phyloP scores from a whole-genome alignment of 2,888 invertebrate genomes.

The Lamellibrachia columna region DNA sequence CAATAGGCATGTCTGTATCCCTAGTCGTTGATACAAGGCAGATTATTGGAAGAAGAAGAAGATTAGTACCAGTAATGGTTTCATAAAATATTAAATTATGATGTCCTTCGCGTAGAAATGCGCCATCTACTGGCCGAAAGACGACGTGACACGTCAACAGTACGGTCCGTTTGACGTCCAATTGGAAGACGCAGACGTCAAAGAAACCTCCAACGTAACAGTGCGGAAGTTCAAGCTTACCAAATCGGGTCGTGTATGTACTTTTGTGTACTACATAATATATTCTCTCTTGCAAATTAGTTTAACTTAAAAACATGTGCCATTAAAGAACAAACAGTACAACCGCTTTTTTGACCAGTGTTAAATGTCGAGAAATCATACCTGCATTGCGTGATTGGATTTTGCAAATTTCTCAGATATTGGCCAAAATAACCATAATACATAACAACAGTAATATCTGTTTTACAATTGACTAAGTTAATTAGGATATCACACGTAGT shows the following conservation, averaged over 20 bases:
- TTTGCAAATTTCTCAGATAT: too few relatives aligned
- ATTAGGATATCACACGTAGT: not conserved
- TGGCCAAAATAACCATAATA: too few relatives aligned
- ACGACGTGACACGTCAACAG: constrained; percentile 32
- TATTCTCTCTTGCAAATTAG: too few relatives aligned
- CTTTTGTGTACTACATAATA: too few relatives aligned
- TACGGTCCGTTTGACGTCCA: constrained; percentile 24
- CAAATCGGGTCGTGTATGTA: not conserved
- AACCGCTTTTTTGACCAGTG: too few relatives aligned
- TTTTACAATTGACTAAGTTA: not conserved
- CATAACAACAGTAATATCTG: too few relatives aligned
- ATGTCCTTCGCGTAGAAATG: not conserved
- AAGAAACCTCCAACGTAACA: not conserved
- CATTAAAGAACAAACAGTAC: too few relatives aligned
- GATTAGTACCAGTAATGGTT: not conserved
- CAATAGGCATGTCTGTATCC: too few relatives aligned
- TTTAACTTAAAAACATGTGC: too few relatives aligned
- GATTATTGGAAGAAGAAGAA: not conserved
- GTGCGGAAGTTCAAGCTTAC: constrained; percentile 32
- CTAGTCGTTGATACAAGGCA: not conserved
- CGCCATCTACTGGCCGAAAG: constrained; percentile 44
- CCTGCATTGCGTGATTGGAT: too few relatives aligned
- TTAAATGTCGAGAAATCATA: too few relatives aligned
- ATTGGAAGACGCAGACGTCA: not conserved
- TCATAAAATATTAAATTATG: not conserved